Evolutionary conservation across 2,888 invertebrate species (phyloP).

Genomic region (Dyspetes luteomarginatus): DNA sequence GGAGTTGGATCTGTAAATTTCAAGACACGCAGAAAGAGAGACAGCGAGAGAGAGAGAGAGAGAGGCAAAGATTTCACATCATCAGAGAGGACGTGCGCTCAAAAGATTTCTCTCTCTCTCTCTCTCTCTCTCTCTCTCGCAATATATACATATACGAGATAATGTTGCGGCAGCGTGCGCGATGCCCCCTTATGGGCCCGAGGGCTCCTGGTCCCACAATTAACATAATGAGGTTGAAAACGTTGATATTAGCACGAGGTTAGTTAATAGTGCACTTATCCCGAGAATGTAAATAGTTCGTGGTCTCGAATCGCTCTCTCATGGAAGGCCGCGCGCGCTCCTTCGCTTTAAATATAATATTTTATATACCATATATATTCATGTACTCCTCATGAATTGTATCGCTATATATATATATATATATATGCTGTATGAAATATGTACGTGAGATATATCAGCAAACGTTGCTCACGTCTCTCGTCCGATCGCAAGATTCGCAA

Average conservation of each 20-base stretch:
- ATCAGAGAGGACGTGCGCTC: not conserved
- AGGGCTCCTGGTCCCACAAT: slow-evolving; percentile 73
- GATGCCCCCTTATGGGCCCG: slow-evolving; percentile 67
- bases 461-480: slow-evolving; percentile 22
- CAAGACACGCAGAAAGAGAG: slow-evolving; percentile 30
- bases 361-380: slow-evolving; percentile 21
- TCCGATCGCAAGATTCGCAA: slow-evolving; percentile 43
- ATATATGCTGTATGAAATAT: not conserved
- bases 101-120: not conserved
- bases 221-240: slow-evolving; percentile 79
- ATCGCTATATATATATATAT: not conserved
- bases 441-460: slow-evolving; percentile 9
- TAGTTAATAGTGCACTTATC: slow-evolving; percentile 79
- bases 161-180: slow-evolving; percentile 51
- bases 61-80: too few relatives aligned
- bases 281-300: slow-evolving; percentile 74
- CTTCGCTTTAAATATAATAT: slow-evolving; percentile 21
- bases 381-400: slow-evolving; percentile 18
- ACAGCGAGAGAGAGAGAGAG: too few relatives aligned
- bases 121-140: not conserved
- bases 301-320: slow-evolving; percentile 50
- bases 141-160: not conserved
- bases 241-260: slow-evolving; percentile 77
- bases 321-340: slow-evolving; percentile 44
- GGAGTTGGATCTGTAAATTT: slow-evolving; percentile 2